These are phyloP conservation scores for Papilio protenor DNA, from an alignment of 2,888 invertebrate species.

Conservation along the genomic window DNA sequence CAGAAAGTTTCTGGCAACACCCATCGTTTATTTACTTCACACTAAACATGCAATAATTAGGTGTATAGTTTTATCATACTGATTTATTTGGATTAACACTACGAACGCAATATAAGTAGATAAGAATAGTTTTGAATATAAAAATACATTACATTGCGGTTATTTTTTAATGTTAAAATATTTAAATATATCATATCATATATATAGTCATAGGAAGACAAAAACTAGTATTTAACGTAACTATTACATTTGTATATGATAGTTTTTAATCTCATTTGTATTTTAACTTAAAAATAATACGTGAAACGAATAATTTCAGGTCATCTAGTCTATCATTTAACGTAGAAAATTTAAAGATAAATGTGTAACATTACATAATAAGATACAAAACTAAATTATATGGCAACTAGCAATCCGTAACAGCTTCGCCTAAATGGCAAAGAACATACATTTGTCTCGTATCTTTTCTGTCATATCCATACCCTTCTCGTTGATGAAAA, in stretches of 20 bases:
- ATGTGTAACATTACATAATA: not conserved
- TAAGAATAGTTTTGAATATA: not conserved
- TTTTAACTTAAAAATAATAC: not conserved
- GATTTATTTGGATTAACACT: not conserved
- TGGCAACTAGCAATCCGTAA: not conserved
- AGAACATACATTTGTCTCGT: too few relatives aligned
- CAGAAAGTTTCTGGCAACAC: too few relatives aligned
- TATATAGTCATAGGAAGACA: not conserved
- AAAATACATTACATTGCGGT: not conserved
- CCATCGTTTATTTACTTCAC: too few relatives aligned
- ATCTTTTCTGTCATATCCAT: too few relatives aligned
- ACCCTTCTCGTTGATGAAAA: too few relatives aligned
- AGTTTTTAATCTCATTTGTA: not conserved
- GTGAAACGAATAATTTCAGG: not conserved
- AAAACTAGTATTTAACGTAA: not conserved
- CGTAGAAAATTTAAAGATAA: not conserved
- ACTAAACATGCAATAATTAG: not conserved
- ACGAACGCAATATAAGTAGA: too few relatives aligned
- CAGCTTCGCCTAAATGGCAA: too few relatives aligned
- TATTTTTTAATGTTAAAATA: too few relatives aligned
- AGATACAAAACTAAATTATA: not conserved
- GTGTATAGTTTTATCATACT: not conserved
- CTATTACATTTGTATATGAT: not conserved
- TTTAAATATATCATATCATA: not conserved
- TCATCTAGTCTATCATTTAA: not conserved